A percentile compares a stretch with the other conserved stretches of the same genome.
phyloP scores from a whole-genome alignment of 1,140 invertebrate species.

The Cotesia chilonis region DNA sequence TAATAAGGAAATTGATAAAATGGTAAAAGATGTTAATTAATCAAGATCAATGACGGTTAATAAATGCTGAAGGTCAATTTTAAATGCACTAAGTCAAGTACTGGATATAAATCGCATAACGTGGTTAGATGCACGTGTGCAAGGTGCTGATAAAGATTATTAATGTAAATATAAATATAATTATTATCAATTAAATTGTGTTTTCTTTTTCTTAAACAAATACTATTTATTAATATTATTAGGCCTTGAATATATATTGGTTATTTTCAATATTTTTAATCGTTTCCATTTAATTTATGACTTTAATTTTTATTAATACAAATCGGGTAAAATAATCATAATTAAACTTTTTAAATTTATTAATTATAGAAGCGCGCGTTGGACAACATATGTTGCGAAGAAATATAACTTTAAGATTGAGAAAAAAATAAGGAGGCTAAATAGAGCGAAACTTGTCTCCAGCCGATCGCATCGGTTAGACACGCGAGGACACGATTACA shows the following conservation, averaged over 20 bases:
- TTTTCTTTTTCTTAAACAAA: neutral
- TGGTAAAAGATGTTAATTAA: slow-evolving; percentile 3
- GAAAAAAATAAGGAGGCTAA: slow-evolving; percentile 20
- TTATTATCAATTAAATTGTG: neutral
- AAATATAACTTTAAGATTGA: neutral
- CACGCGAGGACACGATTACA: slow-evolving; percentile 35
- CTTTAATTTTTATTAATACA: no score
- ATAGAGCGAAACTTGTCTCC: slow-evolving; percentile 35
- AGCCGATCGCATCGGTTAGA: slow-evolving; percentile 11
- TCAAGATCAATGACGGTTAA: slow-evolving; percentile 19
- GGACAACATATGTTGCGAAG: neutral
- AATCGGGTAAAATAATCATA: no score
- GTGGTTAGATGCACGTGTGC: neutral
- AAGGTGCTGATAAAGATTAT: slow-evolving; percentile 11
- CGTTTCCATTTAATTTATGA: no score
- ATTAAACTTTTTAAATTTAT: no score
- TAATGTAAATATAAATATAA: neutral
- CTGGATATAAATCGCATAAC: no score
- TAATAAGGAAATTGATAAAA: no score
- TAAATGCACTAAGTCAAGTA: slow-evolving; percentile 5
- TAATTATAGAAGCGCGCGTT: no score
- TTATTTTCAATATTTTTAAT: neutral
- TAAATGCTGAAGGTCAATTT: slow-evolving; percentile 8
- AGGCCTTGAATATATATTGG: neutral
- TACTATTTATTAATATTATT: neutral